Base-by-base conservation (phyloP, 2,113 vertebrate species). In the Chamaea fasciata region DNA sequence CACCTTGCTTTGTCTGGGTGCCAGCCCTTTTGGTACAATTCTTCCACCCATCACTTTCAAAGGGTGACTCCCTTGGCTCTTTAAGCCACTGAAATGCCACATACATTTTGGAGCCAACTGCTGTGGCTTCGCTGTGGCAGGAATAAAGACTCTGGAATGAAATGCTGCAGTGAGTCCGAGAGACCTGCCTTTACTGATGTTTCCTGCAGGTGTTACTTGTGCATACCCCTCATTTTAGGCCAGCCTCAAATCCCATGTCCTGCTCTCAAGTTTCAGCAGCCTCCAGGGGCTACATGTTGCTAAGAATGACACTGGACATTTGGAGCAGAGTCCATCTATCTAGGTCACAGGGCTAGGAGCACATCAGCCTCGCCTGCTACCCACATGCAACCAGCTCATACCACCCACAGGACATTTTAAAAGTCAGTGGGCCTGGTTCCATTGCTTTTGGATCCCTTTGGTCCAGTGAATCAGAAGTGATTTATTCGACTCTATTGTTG, bases 401-500 rank as follows among this genome's bases (percentile, higher is more conserved):
- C 49, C 53, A 78, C 35, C 0, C 20, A 33, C 10, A 42, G 75
- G 33, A 6, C 27, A 42, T 28, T 80, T 12, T 27, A 8, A 1
- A 56, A 80, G 37, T 27, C 52, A 33, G 17, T 1, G 23, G 31
- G 63, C 44, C 18, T 6, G 27, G 14, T 68, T 28, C 33, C 27
- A 19, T 1, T 10, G 35, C 39, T 46, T 69, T 46, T 52, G 78
- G 46, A 56, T 33, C 22, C 9, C 6, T 27, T 30, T 1, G 3
- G 22, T 52, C 39, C 7, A 56, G 2, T 65, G 60, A 44, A 74
- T 42, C 0, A 31, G 6, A 27, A 63, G 44, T 0, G 13, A 59
- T 18, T 59, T 9, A 2, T 11, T 28, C 1, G 3, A 68, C 41
- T 49, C 50, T 31, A 8, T 3, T 0, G 1, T 47, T 24, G 35